These are phyloP conservation scores for Spilarctia lutea DNA, from an alignment of 2,888 invertebrate species.

Conservation along the genomic window DNA sequence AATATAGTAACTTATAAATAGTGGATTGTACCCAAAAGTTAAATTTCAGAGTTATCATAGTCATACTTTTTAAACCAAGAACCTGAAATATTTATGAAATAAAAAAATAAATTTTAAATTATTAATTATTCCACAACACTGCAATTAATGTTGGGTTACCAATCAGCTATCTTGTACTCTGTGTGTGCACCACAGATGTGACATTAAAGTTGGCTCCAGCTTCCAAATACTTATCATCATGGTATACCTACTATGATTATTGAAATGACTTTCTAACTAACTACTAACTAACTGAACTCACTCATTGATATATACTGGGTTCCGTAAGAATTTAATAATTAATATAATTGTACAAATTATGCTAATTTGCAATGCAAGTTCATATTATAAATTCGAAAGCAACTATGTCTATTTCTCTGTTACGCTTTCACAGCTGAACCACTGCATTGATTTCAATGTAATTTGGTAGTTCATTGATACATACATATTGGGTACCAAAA, in stretches of 20 bases:
- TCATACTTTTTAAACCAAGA: neutral
- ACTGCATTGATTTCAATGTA: no score
- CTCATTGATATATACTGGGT: neutral
- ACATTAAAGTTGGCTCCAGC: constrained; percentile 89
- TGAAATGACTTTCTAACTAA: neutral
- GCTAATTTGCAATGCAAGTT: no score
- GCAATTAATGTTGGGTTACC: constrained; percentile 17
- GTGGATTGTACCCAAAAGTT: constrained; percentile 23
- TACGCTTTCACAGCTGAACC: no score
- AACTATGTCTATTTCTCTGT: no score
- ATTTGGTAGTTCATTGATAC: neutral
- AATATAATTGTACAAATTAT: neutral
- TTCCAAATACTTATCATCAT: constrained; percentile 68
- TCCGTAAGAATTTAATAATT: no score
- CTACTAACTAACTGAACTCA: neutral
- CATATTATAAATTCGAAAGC: no score
- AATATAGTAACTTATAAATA: constrained; percentile 66
- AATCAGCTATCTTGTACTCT: constrained; percentile 80
- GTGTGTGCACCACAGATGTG: constrained; percentile 90
- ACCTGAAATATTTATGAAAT: neutral
- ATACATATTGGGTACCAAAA: neutral
- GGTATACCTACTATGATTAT: constrained; percentile 50
- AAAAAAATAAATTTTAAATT: neutral
- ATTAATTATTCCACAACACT: constrained; percentile 2
- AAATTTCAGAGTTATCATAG: constrained; percentile 10